Percentiles rank a stretch among this genome's conserved stretches.
phyloP scores from a whole-genome alignment of 2,797 vertebrate genomes.

The Borostomias antarcticus region DNA sequence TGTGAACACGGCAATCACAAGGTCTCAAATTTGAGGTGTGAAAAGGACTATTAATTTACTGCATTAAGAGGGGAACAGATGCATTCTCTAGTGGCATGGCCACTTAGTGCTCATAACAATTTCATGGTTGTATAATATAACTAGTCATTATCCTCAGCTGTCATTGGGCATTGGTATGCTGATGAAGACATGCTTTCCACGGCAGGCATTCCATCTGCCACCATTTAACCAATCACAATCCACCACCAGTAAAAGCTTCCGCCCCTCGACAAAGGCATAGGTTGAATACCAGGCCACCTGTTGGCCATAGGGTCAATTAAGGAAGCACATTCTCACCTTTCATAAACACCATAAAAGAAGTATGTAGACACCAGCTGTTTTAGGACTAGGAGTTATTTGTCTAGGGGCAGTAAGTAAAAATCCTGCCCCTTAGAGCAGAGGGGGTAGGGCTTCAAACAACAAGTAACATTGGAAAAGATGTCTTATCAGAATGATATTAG shows the following conservation, averaged over 20 bases:
- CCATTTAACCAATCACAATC: constrained; percentile 29
- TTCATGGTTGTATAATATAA: constrained; percentile 12
- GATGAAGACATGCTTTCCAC: constrained; percentile 25
- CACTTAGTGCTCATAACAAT: background rate
- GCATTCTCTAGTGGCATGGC: constrained; percentile 1
- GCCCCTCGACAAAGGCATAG: constrained; percentile 27
- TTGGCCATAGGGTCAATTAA: constrained; percentile 43
- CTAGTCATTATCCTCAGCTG: constrained; percentile 20
- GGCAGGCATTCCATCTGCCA: constrained; percentile 29
- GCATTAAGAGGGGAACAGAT: background rate
- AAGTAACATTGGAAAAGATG: too few relatives aligned
- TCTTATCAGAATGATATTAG: constrained; percentile 6
- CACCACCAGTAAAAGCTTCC: background rate
- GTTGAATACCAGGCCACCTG: constrained; percentile 34
- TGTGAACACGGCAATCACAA: constrained; percentile 64
- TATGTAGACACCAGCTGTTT: constrained; percentile 12
- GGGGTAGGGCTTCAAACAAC: background rate
- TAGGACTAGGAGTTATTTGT: background rate
- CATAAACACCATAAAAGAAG: constrained; percentile 26
- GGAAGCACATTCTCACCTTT: constrained; percentile 13
- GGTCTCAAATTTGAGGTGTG: background rate
- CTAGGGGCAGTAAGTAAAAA: background rate
- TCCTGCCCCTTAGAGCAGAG: background rate
- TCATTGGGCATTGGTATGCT: constrained; percentile 30
- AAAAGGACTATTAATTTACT: constrained; percentile 1